Evolutionary conservation across 1,140 invertebrate genomes (phyloP).

Genomic region (Apocrypta bakeri): DNA sequence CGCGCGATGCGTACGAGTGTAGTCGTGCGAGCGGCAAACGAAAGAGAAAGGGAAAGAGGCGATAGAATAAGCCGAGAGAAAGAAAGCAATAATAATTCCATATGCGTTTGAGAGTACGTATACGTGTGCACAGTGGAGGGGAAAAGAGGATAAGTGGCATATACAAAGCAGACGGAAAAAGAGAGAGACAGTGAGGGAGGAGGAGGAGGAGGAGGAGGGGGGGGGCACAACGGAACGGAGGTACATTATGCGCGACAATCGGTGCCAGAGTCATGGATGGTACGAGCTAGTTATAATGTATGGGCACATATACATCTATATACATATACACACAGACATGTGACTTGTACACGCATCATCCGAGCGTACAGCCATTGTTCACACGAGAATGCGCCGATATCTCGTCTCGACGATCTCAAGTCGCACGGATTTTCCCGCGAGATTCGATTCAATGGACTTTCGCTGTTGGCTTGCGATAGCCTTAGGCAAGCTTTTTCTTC

Average conservation of each 20-base stretch:
- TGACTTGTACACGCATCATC: too few relatives aligned
- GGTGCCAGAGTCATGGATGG: background rate
- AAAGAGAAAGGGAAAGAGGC: background rate
- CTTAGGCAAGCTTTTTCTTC: background rate
- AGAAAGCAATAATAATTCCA: background rate
- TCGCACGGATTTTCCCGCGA: background rate
- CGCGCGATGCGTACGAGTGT: too few relatives aligned
- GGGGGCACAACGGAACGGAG: too few relatives aligned
- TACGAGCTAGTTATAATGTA: conserved; percentile 6
- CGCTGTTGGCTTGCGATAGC: background rate
- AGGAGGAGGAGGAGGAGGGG: too few relatives aligned
- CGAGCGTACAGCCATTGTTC: too few relatives aligned
- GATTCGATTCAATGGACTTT: background rate
- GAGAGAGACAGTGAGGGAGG: background rate
- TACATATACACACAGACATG: background rate
- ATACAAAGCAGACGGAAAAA: background rate
- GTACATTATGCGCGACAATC: too few relatives aligned
- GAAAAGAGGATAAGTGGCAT: background rate
- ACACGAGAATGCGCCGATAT: background rate
- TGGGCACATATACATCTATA: background rate
- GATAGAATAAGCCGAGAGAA: background rate
- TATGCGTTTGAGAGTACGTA: background rate
- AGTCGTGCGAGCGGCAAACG: background rate
- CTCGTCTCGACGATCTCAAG: background rate
- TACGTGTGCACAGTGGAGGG: background rate